Conservation (phyloP, 2,113 vertebrate species). For the Poicephalus gulielmi region DNA sequence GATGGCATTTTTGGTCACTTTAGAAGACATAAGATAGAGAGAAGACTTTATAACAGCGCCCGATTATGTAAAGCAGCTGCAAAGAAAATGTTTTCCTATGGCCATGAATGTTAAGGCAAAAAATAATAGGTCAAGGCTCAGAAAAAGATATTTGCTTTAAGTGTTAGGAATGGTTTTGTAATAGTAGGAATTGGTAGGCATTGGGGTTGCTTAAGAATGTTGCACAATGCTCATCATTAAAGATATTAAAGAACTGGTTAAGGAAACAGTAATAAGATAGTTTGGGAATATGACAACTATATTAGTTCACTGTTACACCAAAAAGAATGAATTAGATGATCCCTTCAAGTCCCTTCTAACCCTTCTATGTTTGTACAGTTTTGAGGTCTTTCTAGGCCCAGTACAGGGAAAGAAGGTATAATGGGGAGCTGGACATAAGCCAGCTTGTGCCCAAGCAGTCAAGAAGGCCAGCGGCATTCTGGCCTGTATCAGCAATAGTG, state of each 20-base stretch:
- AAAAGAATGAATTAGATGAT: background rate
- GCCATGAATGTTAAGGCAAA: background rate
- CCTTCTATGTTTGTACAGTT: background rate
- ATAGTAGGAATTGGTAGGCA: background rate
- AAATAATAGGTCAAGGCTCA: background rate
- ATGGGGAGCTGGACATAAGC: background rate
- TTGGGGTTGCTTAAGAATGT: background rate
- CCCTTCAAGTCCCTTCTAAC: background rate
- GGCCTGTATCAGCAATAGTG: background rate
- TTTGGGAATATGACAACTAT: background rate
- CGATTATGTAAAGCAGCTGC: background rate
- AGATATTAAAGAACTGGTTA: background rate
- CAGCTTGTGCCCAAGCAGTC: background rate
- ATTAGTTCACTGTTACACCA: background rate
- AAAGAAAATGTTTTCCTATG: background rate
- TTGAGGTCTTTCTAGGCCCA: background rate
- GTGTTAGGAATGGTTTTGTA: background rate
- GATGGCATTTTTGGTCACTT: background rate
- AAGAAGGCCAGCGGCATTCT: background rate
- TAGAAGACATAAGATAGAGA: background rate
- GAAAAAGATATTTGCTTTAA: background rate
- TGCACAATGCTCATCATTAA: background rate
- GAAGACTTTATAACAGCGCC: background rate
- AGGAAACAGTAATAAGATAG: background rate
- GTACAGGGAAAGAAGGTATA: background rate